Percentiles rank a stretch among this genome's conserved stretches.
Evolutionary conservation across 2,888 invertebrate species (phyloP).

Genomic region (Spicauda simplicius): DNA sequence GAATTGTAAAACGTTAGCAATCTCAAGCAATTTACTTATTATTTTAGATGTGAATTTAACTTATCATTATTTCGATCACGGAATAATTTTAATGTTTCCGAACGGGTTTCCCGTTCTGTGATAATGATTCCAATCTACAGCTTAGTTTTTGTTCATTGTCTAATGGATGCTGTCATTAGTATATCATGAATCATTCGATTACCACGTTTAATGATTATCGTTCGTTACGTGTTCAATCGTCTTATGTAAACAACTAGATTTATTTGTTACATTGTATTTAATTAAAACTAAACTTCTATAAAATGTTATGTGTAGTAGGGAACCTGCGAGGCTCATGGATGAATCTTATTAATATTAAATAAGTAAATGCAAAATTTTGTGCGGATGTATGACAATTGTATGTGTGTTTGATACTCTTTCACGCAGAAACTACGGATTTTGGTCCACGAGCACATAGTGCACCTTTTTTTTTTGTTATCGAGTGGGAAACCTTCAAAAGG

Average conservation of each 20-base stretch:
- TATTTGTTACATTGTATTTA: background rate
- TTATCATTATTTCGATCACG: conserved; percentile 6
- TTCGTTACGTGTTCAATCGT: conserved; percentile 18
- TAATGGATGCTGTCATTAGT: conserved; percentile 30
- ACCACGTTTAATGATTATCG: conserved; percentile 25
- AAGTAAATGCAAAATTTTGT: no score
- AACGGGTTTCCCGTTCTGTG: conserved; percentile 11
- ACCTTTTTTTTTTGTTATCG: no score
- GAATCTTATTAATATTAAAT: no score
- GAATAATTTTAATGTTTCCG: conserved; percentile 9
- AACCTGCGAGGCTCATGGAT: no score
- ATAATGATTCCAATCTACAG: conserved; percentile 14
- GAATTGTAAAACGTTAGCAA: background rate
- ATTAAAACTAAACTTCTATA: no score
- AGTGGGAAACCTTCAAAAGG: no score
- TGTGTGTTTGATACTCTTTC: no score
- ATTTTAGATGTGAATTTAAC: background rate
- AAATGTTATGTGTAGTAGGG: no score
- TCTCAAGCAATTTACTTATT: background rate
- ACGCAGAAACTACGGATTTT: no score
- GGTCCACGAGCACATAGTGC: no score
- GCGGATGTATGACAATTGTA: no score
- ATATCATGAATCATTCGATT: conserved; percentile 31
- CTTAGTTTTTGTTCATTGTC: conserved; percentile 20
- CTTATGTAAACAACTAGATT: conserved; percentile 13